Evolutionary conservation across 2,888 invertebrate genomes (phyloP), one percentile per base, ranked within the genome.

Genomic region (Drosophila hawaiiensis): DNA sequence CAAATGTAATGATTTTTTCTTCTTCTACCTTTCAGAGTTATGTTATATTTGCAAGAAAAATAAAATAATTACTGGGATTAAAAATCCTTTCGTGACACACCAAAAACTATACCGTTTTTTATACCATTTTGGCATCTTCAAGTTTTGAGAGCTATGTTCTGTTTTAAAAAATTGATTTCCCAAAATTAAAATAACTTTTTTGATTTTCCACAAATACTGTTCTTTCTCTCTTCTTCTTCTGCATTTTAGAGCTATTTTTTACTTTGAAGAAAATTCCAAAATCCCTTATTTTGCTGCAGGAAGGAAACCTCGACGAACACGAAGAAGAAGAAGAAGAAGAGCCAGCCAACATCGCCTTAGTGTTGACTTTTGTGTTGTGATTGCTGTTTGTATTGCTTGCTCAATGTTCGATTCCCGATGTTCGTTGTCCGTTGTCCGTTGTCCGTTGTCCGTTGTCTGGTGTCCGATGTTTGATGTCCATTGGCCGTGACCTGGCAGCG

Each of bases 401-500:
- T 14, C 33, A 39, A 9, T 25, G 43, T 31, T 43, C 25, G 28
- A 35, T n/a, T 69, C 35, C 28, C 41, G 4, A 33, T 50, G 33
- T n/a, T 25, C 59, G 63, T 16, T 47, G 47, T 9, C 19, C 19
- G 39, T 14, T 37, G 50, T 9, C 19, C 19, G 39, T 14, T 37
- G 50, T 41, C 25, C 25, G 28, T 22, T 37, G 50, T 60, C 25
- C 28, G 28, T 25, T 49, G 59, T 50, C 31, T 25, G 52, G 7
- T 37, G 54, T 73, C 33, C 55, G 29, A 12, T 61, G 29, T n/a
- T 1, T 47, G 37, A n/a, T 35, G 54, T 73, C 56, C 54, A 37
- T 70, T 49, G 47, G 47, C 64, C 58, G 47, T 64, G 67, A 73
- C 69, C 71, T 67, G 66, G 60, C 76, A 65, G 67, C 58, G 63